Conservation (phyloP, 2,113 vertebrate genomes). For the Trogon melanurus region DNA sequence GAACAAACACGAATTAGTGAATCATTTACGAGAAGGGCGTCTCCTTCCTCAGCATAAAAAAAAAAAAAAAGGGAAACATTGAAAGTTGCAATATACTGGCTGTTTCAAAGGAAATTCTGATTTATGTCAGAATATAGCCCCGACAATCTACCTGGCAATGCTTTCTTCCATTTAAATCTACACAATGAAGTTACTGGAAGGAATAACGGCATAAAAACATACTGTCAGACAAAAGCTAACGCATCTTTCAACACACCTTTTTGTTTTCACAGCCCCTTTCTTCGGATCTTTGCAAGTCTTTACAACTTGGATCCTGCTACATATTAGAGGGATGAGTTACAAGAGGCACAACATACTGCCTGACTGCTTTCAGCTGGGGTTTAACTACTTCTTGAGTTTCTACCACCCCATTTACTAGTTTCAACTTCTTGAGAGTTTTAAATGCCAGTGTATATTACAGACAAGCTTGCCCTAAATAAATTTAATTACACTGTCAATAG, state of each 20-base stretch:
- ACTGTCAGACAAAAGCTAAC: not conserved
- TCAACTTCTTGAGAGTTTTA: not conserved
- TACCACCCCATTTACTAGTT: not conserved
- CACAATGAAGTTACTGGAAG: not conserved
- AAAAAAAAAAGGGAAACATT: not conserved
- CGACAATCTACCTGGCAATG: too few relatives aligned
- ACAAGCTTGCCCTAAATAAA: not conserved
- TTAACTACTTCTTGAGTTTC: not conserved
- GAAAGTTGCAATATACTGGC: rapidly evolving
- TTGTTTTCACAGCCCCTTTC: not conserved
- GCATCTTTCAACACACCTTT: not conserved
- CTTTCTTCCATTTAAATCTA: not conserved
- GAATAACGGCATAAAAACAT: not conserved
- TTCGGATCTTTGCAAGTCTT: not conserved
- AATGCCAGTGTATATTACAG: not conserved
- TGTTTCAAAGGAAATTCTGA: not conserved
- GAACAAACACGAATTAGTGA: not conserved
- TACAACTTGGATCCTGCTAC: not conserved
- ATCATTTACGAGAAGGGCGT: not conserved
- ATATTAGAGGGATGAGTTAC: not conserved
- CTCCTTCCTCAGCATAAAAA: not conserved
- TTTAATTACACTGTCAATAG: not conserved
- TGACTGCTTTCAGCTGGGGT: not conserved
- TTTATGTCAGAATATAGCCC: not conserved
- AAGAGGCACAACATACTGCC: not conserved